Conservation (phyloP, 1,140 invertebrate species). For the Neodiprion lecontei region DNA sequence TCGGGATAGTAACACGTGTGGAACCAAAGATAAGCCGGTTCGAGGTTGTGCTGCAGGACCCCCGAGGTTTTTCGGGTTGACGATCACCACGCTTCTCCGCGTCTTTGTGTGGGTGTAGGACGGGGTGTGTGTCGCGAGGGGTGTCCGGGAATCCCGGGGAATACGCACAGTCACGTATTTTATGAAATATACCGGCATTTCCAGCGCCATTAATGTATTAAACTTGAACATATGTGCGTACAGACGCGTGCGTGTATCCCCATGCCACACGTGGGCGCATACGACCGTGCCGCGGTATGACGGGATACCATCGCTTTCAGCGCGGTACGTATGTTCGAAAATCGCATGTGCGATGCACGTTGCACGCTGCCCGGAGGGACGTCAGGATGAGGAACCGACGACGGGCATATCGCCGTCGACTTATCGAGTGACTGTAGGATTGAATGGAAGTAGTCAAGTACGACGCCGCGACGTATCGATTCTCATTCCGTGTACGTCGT, state of each 20-base stretch:
- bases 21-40: conserved; percentile 45
- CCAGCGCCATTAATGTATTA: not conserved
- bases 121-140: not conserved
- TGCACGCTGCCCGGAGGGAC: too few species aligned
- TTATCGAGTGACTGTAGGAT: not conserved
- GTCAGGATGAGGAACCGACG: not conserved
- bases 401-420: not conserved
- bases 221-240: not conserved
- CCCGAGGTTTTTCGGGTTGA: too few species aligned
- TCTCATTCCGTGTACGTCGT: not conserved
- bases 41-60: not conserved
- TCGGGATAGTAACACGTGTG: conserved; percentile 42
- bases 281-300: too few species aligned
- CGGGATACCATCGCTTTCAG: too few species aligned
- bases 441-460: not conserved
- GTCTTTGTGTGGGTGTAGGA: too few species aligned
- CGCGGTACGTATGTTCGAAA: too few species aligned
- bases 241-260: not conserved
- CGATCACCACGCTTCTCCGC: too few species aligned
- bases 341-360: too few species aligned
- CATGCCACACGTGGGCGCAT: not conserved
- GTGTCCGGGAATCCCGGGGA: conserved; percentile 26
- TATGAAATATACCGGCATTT: conserved; percentile 44
- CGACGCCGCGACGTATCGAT: not conserved
- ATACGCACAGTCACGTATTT: conserved; percentile 56